Evolutionary conservation across 2,113 vertebrate species (phyloP).

Genomic region (Poecile atricapillus): DNA sequence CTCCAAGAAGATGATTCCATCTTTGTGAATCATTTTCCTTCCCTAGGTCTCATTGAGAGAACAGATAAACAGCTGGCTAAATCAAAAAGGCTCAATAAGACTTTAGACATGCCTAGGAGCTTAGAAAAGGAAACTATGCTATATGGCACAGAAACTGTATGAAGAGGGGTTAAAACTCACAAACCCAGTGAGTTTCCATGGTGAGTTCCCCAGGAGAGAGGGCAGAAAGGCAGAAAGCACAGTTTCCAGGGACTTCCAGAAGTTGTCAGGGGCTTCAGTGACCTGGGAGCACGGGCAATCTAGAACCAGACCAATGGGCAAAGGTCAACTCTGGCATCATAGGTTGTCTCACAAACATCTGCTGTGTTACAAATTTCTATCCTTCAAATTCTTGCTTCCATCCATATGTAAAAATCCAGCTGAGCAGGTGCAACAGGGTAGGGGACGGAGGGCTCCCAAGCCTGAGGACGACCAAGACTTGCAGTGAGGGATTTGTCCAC

Average conservation of each 20-base stretch:
- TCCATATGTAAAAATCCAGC: neutral
- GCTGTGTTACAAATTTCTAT: neutral
- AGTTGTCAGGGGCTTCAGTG: neutral
- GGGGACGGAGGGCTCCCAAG: neutral
- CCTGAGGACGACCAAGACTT: neutral
- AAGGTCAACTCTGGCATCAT: accelerated
- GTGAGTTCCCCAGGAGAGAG: neutral
- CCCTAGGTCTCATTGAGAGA: neutral
- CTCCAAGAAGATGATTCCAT: neutral
- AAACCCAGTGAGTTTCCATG: accelerated
- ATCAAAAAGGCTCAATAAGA: neutral
- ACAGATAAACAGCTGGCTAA: neutral
- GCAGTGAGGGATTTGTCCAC: neutral
- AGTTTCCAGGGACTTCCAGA: neutral
- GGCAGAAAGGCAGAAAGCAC: accelerated
- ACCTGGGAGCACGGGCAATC: accelerated
- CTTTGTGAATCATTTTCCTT: neutral
- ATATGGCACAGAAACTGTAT: neutral
- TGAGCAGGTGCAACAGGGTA: neutral
- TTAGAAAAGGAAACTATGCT: neutral
- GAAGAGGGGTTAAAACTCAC: neutral
- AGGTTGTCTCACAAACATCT: neutral
- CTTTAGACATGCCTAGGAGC: neutral
- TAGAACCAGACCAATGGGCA: neutral
- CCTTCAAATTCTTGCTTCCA: neutral